phyloP scores from a whole-genome alignment of 2,888 invertebrate species.

The Ischnura elegans region DNA sequence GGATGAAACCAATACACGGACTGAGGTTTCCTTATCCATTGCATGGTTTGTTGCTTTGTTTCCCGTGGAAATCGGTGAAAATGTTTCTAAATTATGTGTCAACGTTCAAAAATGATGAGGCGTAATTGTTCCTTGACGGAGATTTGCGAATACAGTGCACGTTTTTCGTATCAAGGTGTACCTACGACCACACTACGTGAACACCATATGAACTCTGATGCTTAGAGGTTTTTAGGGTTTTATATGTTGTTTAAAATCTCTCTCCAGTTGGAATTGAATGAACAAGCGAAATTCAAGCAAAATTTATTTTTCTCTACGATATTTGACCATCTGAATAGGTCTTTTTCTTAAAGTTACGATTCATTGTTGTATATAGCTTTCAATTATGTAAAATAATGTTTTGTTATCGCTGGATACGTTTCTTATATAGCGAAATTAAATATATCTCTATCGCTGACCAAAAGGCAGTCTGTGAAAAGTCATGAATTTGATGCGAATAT shows the following conservation, averaged over 20 bases:
- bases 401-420: neutral
- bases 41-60: neutral
- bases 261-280: neutral
- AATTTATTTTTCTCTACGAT: neutral
- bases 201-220: neutral
- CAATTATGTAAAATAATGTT: neutral
- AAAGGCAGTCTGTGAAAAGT: neutral
- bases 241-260: neutral
- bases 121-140: neutral
- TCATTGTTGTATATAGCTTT: conserved; percentile 30
- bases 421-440: neutral
- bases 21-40: neutral
- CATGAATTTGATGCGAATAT: neutral
- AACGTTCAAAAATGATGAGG: neutral
- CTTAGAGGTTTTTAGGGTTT: neutral
- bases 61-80: neutral
- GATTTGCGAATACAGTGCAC: neutral
- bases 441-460: conserved; percentile 5
- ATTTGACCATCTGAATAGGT: neutral
- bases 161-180: neutral
- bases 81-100: neutral
- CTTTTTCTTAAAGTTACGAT: neutral
- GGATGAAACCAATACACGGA: neutral
- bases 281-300: neutral
- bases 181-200: neutral